Base-by-base conservation (phyloP, 2,113 vertebrate genomes). In the Ursus arctos region DNA sequence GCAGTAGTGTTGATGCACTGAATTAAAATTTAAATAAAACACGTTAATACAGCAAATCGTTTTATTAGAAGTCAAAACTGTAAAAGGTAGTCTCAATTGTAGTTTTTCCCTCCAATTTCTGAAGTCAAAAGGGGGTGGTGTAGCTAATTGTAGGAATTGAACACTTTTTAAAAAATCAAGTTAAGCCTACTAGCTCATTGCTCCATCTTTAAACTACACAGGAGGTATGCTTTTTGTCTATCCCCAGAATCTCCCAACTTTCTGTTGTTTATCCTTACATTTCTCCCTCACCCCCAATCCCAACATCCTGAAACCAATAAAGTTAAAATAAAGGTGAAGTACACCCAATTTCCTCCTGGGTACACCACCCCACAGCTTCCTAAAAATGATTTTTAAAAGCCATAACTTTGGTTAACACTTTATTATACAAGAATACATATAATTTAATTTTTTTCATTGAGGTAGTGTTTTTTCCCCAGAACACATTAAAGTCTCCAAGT, bases 281-380 rank as follows among this genome's bases (percentile, higher is more conserved):
- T 87, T 67, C 33, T 81, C 47, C 43, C 43, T 77, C 74, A 18
- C 47, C 21, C 49, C 61, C 65, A 88, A 61, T 61, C 94, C 93
- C 55, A 95, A 94, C 47, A 88, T 92, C 85, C 88, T 88, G 51
- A 85, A 97, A 67, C 83, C 77, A 97, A 80, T 95, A 95, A 94
- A 79, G 71, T 92, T 98, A 96, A 61, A 95, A 65, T 95, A 92
- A 98, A 98, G 97, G 98, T 97, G 98, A 98, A 98, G 97, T 98
- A 94, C 94, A 26, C 43, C 49, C 43, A 15, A 77, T 49, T 84
- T 65, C 79, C 55, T 81, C 51, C 67, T 82, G 28, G 9, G 43
- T 51, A 91, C 40, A 40, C n/a, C n/a, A 81, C 9, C 16, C 63
- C 74, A 69, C 71, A 97, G 93, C 94, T 96, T 94, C 67, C 96